Percentiles rank a stretch among this genome's conserved stretches.
phyloP scores from a whole-genome alignment of 2,888 invertebrate genomes.

The Lutraria lutraria region DNA sequence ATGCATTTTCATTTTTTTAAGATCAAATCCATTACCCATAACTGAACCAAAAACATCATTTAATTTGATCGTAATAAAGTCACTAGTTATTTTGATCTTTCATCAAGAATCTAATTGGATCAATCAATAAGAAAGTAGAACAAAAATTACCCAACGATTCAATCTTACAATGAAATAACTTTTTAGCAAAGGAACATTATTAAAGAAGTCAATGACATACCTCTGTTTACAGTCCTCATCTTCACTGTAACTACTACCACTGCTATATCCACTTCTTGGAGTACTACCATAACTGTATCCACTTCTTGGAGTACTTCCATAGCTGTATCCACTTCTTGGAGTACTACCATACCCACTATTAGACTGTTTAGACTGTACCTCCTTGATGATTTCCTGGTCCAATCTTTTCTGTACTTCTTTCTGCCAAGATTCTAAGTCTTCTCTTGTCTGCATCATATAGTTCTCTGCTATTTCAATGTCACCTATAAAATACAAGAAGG shows the following conservation, averaged over 20 bases:
- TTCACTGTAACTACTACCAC: constrained; percentile 75
- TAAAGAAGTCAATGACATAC: constrained; percentile 24
- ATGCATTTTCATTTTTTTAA: no score
- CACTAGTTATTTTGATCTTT: no score
- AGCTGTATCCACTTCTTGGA: constrained; percentile 67
- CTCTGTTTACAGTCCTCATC: constrained; percentile 62
- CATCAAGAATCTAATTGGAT: no score
- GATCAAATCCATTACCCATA: no score
- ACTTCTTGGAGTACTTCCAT: constrained; percentile 55
- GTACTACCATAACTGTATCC: constrained; percentile 69
- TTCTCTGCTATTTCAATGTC: constrained; percentile 75
- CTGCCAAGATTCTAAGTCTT: constrained; percentile 84
- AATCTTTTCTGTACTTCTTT: constrained; percentile 84
- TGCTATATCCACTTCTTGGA: constrained; percentile 74
- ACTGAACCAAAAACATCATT: no score
- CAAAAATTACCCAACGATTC: no score
- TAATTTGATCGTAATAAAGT: no score
- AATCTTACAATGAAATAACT: no score
- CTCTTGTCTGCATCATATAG: constrained; percentile 74
- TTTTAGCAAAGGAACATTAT: no score
- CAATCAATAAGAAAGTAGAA: no score
- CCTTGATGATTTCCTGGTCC: constrained; percentile 83
- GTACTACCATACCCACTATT: constrained; percentile 76
- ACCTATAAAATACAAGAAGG: constrained; percentile 47
- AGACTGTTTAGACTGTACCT: constrained; percentile 77